Evolutionary conservation across 2,797 vertebrate genomes (phyloP), one percentile per base, ranked within the genome.

Genomic region (Holocentrus rufus): DNA sequence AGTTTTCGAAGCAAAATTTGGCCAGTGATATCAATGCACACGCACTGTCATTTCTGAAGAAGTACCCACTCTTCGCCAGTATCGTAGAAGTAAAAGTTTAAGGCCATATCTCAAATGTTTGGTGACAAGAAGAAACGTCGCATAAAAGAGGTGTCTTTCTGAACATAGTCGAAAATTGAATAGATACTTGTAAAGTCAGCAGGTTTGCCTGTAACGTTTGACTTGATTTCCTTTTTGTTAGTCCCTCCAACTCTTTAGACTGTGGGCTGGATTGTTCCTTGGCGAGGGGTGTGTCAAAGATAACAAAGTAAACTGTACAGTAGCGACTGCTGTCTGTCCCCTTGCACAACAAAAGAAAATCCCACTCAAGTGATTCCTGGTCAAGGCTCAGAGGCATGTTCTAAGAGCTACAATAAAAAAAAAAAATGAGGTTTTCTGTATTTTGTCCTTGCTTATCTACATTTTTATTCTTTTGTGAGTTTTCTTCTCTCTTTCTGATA

Each of bases 341-440:
- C 55, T 52, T 18, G 34, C 65, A 34, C 42, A 46, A n/a, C 25
- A 64, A 30, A 64, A 22, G 5, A 31, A 42, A 50, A 49, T 49
- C 36, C 36, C 34, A 72, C 54, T 57, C 15, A 36, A 69, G 54
- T 76, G 39, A 65, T 69, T 53, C 46, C 46, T 46, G 46, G 63
- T 55, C 65, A 69, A 60, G 47, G 55, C 25, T 69, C 57, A 65
- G 69, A 68, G 49, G 47, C 64, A 42, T 50, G 55, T 65, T 73
- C 55, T 56, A 30, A 49, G 53, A 34, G 36, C 34, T 61, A 25
- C 57, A 25, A 46, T 65, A 31, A 39, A 39, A 44, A 44, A 44
- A 44, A 39, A 44, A 39, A 44, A 27, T 30, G 25, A 27, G 7
- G 65, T 23, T 47, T 15, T 17, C 52, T 54, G n/a, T 57, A 56